A percentile compares a stretch with the other conserved stretches of the same genome.
Evolutionary conservation across 2,888 invertebrate genomes (phyloP).

Genomic region (Nomada flava): DNA sequence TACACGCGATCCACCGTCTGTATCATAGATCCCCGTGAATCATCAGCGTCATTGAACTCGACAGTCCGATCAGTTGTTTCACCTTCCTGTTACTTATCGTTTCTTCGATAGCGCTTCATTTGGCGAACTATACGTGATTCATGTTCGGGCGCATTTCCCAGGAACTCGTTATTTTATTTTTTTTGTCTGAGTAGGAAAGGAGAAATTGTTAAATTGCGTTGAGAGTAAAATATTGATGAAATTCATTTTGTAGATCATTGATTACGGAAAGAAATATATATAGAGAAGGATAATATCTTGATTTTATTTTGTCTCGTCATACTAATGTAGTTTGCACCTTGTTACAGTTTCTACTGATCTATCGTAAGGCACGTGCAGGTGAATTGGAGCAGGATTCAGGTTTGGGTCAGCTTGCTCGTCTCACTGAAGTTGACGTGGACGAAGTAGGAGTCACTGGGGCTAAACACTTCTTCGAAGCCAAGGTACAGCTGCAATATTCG

Average conservation of each 20-base stretch:
- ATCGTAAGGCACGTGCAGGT: slow-evolving; percentile 95
- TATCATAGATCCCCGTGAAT: slow-evolving; percentile 59
- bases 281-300: background rate
- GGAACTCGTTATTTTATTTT: too few species aligned
- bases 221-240: too few species aligned
- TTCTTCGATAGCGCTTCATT: slow-evolving; percentile 27
- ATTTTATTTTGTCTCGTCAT: slow-evolving; percentile 12
- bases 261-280: too few species aligned
- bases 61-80: slow-evolving; percentile 24
- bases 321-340: slow-evolving; percentile 25
- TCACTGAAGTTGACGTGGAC: slow-evolving; percentile 96
- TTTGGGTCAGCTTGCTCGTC: slow-evolving; percentile 92
- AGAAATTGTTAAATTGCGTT: too few species aligned
- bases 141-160: too few species aligned
- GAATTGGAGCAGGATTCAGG: slow-evolving; percentile 95
- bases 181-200: too few species aligned
- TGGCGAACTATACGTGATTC: too few species aligned
- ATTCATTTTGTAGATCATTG: too few species aligned
- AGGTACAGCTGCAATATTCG: slow-evolving; percentile 85
- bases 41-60: slow-evolving; percentile 54
- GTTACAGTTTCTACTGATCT: slow-evolving; percentile 89
- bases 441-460: slow-evolving; percentile 98
- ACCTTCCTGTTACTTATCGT: slow-evolving; percentile 62
- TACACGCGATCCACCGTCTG: slow-evolving; percentile 40
- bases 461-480: slow-evolving; percentile 97